Evolutionary conservation across 2,888 invertebrate genomes (phyloP), one percentile per base, ranked within the genome.

Genomic region (Merodon equestris): DNA sequence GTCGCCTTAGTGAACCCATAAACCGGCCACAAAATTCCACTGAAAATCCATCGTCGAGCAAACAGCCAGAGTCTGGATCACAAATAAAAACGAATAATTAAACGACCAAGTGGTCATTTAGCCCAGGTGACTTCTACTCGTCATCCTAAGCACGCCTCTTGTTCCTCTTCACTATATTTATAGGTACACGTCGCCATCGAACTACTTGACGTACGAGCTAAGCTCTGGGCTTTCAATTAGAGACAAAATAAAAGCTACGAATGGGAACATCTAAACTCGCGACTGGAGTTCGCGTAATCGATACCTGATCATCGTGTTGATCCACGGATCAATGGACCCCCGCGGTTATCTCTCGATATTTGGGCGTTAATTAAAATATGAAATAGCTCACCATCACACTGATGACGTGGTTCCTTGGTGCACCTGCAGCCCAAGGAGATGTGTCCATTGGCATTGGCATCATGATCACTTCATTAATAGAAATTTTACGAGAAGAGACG

Each of bases 401-500:
- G 63, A 57, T 63, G 58, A 47, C 44, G 54, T 57, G 17, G 44
- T 56, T 54, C 9, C 3, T 7, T 9, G 19, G 5, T n/a, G 27
- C 74, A 74, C 74, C 68, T 67, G 68, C 67, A 67, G 67, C 38
- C 67, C 42, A 47, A 54, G 27, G 34, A 53, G 45, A 53, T 38
- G 42, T 9, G 48, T 73, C 42, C 54, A 60, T 47, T 40, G 40
- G 5, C 10, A 38, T 14, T 1, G 34, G 34, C 18, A 34, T 53
- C 68, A 68, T 71, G 71, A 76, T 76, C 64, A 60, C 71, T 60
- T 76, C 66, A 76, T 76, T 76, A 66, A 60, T 38, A 61, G 27
- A 2, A 27, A 27, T 7, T 2, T 4, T 7, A 27, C 27, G 27
- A 27, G 27, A 27, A 27, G 27, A 27, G 7, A 27, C 2, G 2